Conservation (phyloP, 2,797 vertebrate species). For the Balearica regulorum region DNA sequence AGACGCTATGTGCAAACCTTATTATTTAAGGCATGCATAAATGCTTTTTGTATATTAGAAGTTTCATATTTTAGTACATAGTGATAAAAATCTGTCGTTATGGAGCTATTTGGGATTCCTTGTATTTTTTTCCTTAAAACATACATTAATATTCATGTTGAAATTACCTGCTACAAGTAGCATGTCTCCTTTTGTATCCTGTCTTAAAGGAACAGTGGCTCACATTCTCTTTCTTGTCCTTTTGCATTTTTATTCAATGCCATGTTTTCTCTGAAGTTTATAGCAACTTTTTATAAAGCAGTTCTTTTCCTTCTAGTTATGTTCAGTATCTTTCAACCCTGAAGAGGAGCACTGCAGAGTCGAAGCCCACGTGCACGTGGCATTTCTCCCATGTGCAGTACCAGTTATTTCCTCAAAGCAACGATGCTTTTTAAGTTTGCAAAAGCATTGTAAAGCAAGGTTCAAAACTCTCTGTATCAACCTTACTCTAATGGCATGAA, state of each 20-base stretch:
- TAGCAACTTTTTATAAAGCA: background rate
- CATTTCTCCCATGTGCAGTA: background rate
- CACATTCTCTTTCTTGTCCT: background rate
- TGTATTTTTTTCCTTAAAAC: background rate
- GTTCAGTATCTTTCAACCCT: background rate
- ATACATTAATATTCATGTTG: background rate
- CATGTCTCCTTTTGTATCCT: background rate
- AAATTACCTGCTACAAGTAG: background rate
- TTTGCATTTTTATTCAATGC: background rate
- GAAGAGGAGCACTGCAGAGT: background rate
- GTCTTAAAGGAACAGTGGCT: background rate
- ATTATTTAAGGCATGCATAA: background rate
- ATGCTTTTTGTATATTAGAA: background rate
- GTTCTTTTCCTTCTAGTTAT: background rate
- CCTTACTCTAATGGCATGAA: background rate
- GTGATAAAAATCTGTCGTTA: background rate
- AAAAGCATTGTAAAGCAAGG: background rate
- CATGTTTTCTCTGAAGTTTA: background rate
- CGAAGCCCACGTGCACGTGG: fast-evolving
- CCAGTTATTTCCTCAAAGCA: background rate
- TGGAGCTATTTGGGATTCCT: background rate
- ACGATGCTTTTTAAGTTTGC: background rate
- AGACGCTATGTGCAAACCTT: background rate
- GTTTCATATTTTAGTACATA: background rate
- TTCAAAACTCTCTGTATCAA: background rate